These are phyloP conservation scores for Dyspetes luteomarginatus DNA, from an alignment of 2,888 invertebrate species.

Conservation along the genomic window DNA sequence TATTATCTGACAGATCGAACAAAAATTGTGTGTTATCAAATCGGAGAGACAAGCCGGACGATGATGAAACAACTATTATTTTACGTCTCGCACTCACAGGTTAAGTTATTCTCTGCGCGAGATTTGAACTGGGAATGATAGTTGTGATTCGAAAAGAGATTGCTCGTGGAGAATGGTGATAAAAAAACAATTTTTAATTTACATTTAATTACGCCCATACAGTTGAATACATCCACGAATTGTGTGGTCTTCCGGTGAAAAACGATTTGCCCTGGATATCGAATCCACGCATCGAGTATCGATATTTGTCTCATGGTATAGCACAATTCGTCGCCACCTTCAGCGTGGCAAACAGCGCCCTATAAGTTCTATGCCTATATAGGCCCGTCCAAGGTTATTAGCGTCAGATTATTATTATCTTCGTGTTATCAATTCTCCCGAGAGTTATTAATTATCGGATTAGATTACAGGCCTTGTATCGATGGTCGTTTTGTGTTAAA, in stretches of 20 bases:
- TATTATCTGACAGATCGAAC: conserved; percentile 50
- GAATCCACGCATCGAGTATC: no score
- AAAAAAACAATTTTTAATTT: conserved; percentile 48
- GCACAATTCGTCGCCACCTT: no score
- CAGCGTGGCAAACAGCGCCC: no score
- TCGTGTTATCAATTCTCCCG: no score
- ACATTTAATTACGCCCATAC: conserved; percentile 68
- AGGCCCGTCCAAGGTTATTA: no score
- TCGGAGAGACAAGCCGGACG: conserved; percentile 17
- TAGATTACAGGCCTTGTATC: not conserved
- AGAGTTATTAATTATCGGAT: not conserved
- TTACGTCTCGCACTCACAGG: not conserved
- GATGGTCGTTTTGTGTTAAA: not conserved
- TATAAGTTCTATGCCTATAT: no score
- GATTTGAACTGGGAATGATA: conserved; percentile 4
- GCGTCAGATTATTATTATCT: no score
- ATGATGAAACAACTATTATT: not conserved
- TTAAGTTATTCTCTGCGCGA: conserved; percentile 15
- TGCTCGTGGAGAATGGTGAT: conserved; percentile 1
- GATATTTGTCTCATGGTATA: no score
- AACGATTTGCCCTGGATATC: no score
- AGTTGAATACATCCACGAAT: conserved; percentile 58
- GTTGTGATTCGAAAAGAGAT: conserved; percentile 8
- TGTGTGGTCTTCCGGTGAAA: no score
- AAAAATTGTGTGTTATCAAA: conserved; percentile 27